Evolutionary conservation across 37 sponge, comb jelly and placozoan species (phyloP).

Genomic region (Ephydatia muelleri): DNA sequence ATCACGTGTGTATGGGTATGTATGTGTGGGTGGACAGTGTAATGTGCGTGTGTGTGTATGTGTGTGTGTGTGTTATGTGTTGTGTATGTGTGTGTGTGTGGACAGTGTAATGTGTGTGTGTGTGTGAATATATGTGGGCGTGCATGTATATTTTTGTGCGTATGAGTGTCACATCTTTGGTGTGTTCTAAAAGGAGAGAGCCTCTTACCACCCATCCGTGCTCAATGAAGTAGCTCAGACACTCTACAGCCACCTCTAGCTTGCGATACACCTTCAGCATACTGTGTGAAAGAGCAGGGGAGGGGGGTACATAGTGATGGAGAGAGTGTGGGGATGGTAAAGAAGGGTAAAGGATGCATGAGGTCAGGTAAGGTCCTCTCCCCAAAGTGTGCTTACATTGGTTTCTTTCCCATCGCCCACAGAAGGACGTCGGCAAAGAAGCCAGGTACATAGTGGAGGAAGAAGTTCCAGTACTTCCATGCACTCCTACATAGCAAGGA

Average conservation of each 20-base stretch:
- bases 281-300: constrained; percentile 8
- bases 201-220: constrained; percentile 56
- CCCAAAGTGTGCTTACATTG: constrained; percentile 24
- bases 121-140: not conserved
- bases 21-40: not conserved
- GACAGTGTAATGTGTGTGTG: too few relatives aligned
- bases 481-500: constrained; percentile 3
- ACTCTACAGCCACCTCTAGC: constrained; percentile 40
- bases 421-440: constrained; percentile 64
- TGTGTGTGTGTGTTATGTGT: not conserved
- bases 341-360: not conserved
- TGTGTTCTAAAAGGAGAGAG: too few relatives aligned
- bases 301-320: not conserved
- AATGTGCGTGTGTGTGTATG: not conserved
- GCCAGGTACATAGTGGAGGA: constrained; percentile 74
- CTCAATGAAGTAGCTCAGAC: constrained; percentile 56
- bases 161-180: too few relatives aligned
- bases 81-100: too few relatives aligned
- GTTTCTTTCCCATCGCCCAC: constrained; percentile 64
- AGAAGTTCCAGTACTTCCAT: constrained; percentile 58
- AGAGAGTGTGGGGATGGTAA: not conserved
- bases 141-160: not conserved
- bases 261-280: constrained; percentile 51
- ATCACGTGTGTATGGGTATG: not conserved
- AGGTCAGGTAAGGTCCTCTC: not conserved